Evolutionary conservation across 2,888 invertebrate genomes (phyloP), one percentile per base, ranked within the genome.

Genomic region (Nowickia ferox): DNA sequence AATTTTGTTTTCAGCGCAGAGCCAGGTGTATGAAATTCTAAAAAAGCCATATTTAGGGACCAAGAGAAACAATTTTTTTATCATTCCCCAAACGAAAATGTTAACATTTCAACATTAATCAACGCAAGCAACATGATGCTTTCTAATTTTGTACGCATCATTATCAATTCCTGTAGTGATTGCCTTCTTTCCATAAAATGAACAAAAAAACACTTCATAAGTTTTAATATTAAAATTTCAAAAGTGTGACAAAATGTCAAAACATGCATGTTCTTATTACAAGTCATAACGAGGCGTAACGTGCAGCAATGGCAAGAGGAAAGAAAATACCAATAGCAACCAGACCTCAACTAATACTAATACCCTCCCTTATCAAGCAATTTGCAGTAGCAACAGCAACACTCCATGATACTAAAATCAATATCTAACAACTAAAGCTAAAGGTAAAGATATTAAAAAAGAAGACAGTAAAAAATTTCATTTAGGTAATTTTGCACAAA

Each of bases 161-260:
- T 87, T 85, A 87, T 82, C 82, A 86, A 76, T 69, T n/a, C 30
- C 57, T 17, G 51, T 59, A 61, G 44, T 59, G 69, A 82, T 76
- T 71, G 66, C 83, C 66, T 55, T 44, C 66, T 48, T 22, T 30
- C 5, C 22, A 46, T 57, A 51, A 13, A 9, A 22, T 2, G 0
- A 68, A 76, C 11, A n/a, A 17, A 19, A 17, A 19, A 65, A 48
- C 1, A 17, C 38, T 30, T 61, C 1, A 38, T 51, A 74, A 80
- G 78, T 84, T 88, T 87, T 84, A 86, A 87, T 88, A 88, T 85
- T 86, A 71, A 55, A 88, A 88, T 87, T 86, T 87, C 63, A 63
- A 72, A 84, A 88, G 84, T 86, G 84, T 87, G 88, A 87, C 87
- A 84, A 87, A 84, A 69, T 88, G 88, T 89, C 88, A 89, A 84